Evolutionary conservation across 2,797 vertebrate genomes (phyloP), one percentile per base, ranked within the genome.

Genomic region (Mus minutoides): DNA sequence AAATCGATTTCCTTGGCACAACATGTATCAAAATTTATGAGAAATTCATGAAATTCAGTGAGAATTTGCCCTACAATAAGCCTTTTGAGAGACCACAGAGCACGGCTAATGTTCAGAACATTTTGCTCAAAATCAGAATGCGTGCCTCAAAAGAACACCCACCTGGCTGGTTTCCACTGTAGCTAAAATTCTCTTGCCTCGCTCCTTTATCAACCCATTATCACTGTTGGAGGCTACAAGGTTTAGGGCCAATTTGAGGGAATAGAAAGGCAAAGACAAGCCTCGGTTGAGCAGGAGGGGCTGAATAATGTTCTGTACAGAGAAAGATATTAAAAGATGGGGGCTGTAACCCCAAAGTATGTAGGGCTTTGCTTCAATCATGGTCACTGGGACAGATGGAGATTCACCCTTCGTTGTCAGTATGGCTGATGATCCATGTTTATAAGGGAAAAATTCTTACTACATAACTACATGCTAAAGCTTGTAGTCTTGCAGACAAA

Each of bases 1-100:
- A 60, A 56, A 31, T 90, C 21, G 31, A 94, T 75, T 87, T 94
- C 69, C n/a, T 90, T 88, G 43, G 75, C 17, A 94, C 58, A 78
- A 40, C 19, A 17, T 80, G 37, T 83, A 75, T 84, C 58, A 93
- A 84, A 85, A 93, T 49, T 84, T 87, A 26, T 54, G 79, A 75
- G 79, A 73, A 91, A 83, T 73, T 91, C 79, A 73, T 56, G 67
- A 73, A 91, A 91, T 91, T 84, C 77, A 49, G 26, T n/a, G 85
- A 88, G 85, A 92, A 77, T 82, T 83, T 76, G 90, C 46, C 64
- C 83, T 14, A 71, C 5, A 67, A 49, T 73, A 85, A 82, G 43
- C 16, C n/a, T 75, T 78, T 76, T 79, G 64, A 94, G 67, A 92
- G 60, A 62, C 6, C 19, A 3, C 3, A 6, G 73, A 88, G 77